Evolutionary conservation across 2,113 vertebrate genomes (phyloP).

Genomic region (Onychorhynchus coronatus): DNA sequence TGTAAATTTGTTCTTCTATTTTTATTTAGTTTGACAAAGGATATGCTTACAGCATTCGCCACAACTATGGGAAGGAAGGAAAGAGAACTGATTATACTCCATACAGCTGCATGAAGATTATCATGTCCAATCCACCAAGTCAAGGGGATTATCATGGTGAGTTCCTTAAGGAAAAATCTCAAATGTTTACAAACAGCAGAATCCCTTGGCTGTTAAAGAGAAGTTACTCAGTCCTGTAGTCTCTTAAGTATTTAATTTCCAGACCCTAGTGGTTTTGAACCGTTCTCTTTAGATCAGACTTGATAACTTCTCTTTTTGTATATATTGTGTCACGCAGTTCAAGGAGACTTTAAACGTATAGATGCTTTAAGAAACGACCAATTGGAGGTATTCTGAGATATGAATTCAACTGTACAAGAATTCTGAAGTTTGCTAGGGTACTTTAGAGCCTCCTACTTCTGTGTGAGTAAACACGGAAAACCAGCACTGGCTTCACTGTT

Average conservation of each 20-base stretch:
- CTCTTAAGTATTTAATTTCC: background rate
- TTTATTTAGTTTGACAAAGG: slow-evolving; percentile 92
- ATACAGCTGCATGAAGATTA: slow-evolving; percentile 98
- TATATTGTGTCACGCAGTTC: background rate
- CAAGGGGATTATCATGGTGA: slow-evolving; percentile 97
- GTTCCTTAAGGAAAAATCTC: slow-evolving; percentile 7
- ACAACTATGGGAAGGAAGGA: slow-evolving; percentile 96
- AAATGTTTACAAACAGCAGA: background rate
- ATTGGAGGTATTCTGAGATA: background rate
- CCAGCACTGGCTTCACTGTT: background rate
- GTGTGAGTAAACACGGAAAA: background rate
- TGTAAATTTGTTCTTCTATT: slow-evolving; percentile 55
- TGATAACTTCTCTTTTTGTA: background rate
- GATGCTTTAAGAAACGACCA: background rate
- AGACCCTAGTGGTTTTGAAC: background rate
- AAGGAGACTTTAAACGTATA: background rate
- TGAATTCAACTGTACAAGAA: rapidly evolving
- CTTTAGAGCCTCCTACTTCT: background rate
- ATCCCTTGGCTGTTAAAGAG: background rate
- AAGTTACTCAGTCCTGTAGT: background rate
- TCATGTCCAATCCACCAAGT: slow-evolving; percentile 91
- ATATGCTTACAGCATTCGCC: slow-evolving; percentile 93
- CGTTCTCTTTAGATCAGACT: background rate
- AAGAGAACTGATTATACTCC: slow-evolving; percentile 96
- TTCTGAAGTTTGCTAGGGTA: background rate